Evolutionary conservation across 2,888 invertebrate genomes (phyloP).

Genomic region (Proisotoma minuta): DNA sequence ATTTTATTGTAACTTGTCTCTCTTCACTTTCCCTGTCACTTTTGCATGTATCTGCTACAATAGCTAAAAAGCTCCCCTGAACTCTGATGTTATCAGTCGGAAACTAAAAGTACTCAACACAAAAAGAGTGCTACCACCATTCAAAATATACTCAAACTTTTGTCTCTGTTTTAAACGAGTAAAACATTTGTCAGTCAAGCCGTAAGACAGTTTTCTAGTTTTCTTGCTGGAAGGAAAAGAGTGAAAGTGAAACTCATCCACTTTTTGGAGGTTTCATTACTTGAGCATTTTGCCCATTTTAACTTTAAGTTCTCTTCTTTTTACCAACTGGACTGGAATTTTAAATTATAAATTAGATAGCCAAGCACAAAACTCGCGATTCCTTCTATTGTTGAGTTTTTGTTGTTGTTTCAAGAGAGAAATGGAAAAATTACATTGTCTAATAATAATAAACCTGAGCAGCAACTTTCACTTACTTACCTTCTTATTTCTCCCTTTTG

Average conservation of each 20-base stretch:
- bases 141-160: not conserved
- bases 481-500: conserved; percentile 19
- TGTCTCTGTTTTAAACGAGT: not conserved
- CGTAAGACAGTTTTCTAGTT: not conserved
- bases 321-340: conserved; percentile 11
- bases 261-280: not conserved
- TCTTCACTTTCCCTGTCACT: not conserved
- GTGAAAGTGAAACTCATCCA: not conserved
- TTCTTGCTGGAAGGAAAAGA: not conserved
- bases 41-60: not conserved
- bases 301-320: not conserved
- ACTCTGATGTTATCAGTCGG: not conserved
- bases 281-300: not conserved
- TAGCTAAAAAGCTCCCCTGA: not conserved
- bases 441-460: too few species aligned
- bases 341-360: conserved; percentile 28
- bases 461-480: too few species aligned
- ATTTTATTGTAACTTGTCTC: conserved; percentile 3
- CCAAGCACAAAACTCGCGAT: too few species aligned
- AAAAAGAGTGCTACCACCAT: too few species aligned
- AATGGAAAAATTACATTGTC: too few species aligned
- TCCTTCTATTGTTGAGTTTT: too few species aligned
- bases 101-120: not conserved
- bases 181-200: conserved; percentile 12
- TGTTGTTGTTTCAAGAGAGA: too few species aligned